Conservation (phyloP, 2,888 invertebrate species). For the Brachyptera risi region DNA sequence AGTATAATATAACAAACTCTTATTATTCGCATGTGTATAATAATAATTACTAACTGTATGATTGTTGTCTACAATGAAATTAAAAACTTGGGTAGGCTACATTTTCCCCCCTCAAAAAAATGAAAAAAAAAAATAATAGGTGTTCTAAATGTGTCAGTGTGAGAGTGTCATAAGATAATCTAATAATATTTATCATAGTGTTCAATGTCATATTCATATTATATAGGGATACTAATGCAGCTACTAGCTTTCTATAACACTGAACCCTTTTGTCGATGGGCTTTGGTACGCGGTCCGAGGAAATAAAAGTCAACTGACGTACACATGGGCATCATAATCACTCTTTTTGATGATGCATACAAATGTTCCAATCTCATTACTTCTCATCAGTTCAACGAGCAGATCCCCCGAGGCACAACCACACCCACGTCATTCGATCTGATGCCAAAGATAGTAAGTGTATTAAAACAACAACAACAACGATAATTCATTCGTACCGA, state of each 20-base stretch:
- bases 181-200: conserved; percentile 19
- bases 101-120: conserved; percentile 16
- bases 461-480: no score
- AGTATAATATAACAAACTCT: not conserved
- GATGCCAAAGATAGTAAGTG: no score
- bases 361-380: no score
- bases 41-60: conserved; percentile 6
- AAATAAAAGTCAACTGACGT: not conserved
- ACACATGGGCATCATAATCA: not conserved
- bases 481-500: no score
- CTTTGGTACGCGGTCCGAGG: not conserved
- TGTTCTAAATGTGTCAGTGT: conserved; percentile 28
- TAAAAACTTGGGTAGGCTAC: conserved; percentile 10
- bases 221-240: conserved; percentile 19
- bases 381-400: no score
- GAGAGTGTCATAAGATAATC: conserved; percentile 15
- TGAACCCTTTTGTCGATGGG: conserved; percentile 11
- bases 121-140: conserved; percentile 15
- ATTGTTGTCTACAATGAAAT: not conserved
- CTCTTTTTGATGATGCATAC: no score
- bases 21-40: conserved; percentile 23
- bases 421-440: no score
- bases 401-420: no score
- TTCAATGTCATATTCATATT: conserved; percentile 3
- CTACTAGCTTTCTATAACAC: conserved; percentile 22